These are phyloP conservation scores for human DNA, from an alignment of 2,113 vertebrate species.

Conservation along the genomic window GRCh38 chrX:145072501-145073000, in stretches of 20 bases:
- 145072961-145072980: background rate
- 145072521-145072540: background rate
- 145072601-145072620: background rate
- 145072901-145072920: background rate
- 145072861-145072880: background rate
- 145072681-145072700: background rate
- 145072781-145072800: background rate
- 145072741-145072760: background rate
- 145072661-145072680: background rate
- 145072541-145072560: background rate
- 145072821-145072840: background rate
- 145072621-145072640: background rate
- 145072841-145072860: background rate
- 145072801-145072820: background rate
- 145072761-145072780: background rate
- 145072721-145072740: background rate
- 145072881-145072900: background rate
- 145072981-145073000: background rate
- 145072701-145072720: background rate
- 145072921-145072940: constrained; percentile 13
- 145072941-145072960: background rate
- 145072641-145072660: background rate
- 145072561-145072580: background rate
- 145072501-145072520: background rate
- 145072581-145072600: background rate